phyloP scores from a whole-genome alignment of 1,140 invertebrate genomes.

The Lerema accius region DNA sequence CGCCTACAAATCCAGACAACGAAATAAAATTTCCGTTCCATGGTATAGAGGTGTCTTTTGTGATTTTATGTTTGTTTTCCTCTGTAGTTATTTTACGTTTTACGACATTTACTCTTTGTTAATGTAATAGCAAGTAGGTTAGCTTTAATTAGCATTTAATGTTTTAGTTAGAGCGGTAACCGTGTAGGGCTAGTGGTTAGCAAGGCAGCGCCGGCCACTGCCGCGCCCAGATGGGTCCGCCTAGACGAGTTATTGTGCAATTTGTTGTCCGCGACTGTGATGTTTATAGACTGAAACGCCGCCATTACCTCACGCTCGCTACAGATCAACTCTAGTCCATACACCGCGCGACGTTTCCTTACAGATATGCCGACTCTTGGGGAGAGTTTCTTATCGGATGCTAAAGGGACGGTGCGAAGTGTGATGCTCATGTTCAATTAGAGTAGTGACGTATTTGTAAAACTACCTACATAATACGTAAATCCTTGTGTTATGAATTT shows the following conservation, averaged over 20 bases:
- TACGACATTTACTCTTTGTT: slow-evolving; percentile 79
- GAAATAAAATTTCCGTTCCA: slow-evolving; percentile 80
- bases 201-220: slow-evolving; percentile 52
- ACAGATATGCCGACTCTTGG: slow-evolving; percentile 14
- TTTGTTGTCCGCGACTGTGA: slow-evolving; percentile 81
- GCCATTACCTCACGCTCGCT: slow-evolving; percentile 81
- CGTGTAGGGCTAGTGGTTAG: slow-evolving; percentile 55
- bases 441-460: slow-evolving; percentile 62
- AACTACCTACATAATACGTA: slow-evolving; percentile 44
- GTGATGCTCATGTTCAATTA: slow-evolving; percentile 61
- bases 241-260: slow-evolving; percentile 79
- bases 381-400: slow-evolving; percentile 25
- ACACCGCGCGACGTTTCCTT: slow-evolving; percentile 57
- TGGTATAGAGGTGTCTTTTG: slow-evolving; percentile 62
- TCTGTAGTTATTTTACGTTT: slow-evolving; percentile 74
- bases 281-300: slow-evolving; percentile 82
- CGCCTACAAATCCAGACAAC: slow-evolving; percentile 51
- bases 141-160: slow-evolving; percentile 75
- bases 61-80: slow-evolving; percentile 80
- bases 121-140: slow-evolving; percentile 72
- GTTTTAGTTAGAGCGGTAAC: slow-evolving; percentile 63
- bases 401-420: slow-evolving; percentile 46
- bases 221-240: slow-evolving; percentile 54
- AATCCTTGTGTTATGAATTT: slow-evolving; percentile 63
- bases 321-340: slow-evolving; percentile 75